phyloP scores from a whole-genome alignment of 2,113 vertebrate species.

The Miniopterus natalensis region DNA sequence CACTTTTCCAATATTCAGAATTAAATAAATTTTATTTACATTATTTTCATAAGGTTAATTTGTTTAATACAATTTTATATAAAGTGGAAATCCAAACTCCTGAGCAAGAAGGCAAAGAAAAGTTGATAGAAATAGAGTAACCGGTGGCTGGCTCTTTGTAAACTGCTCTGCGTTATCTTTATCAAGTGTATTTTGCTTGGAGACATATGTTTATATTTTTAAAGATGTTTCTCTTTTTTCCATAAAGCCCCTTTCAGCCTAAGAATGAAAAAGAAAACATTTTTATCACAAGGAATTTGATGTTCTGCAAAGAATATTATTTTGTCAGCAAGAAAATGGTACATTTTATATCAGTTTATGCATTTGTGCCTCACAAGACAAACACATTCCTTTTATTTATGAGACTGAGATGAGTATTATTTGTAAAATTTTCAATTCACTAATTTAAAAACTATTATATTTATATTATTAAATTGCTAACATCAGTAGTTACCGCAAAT shows the following conservation, averaged over 20 bases:
- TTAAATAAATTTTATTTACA: not conserved
- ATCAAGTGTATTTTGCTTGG: conserved; percentile 59
- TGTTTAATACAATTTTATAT: not conserved
- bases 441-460: conserved; percentile 34
- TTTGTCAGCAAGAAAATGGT: conserved; percentile 44
- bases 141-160: conserved; percentile 16
- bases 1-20: not conserved
- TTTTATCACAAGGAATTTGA: conserved; percentile 65
- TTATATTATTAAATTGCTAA: conserved; percentile 12
- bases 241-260: not conserved
- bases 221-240: conserved; percentile 52
- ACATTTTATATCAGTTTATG: not conserved
- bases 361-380: not conserved
- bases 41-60: not conserved
- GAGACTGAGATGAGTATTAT: not conserved
- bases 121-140: not conserved
- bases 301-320: conserved; percentile 27
- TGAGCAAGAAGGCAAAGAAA: not conserved
- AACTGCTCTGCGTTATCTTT: conserved; percentile 43
- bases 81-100: not conserved
- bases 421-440: not conserved
- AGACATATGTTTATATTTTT: conserved; percentile 60
- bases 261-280: not conserved
- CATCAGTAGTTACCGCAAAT: not conserved
- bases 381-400: not conserved